Percentiles rank a stretch among this genome's conserved stretches.
Conservation (phyloP, 2,113 vertebrate species). For the Sitta europaea region DNA sequence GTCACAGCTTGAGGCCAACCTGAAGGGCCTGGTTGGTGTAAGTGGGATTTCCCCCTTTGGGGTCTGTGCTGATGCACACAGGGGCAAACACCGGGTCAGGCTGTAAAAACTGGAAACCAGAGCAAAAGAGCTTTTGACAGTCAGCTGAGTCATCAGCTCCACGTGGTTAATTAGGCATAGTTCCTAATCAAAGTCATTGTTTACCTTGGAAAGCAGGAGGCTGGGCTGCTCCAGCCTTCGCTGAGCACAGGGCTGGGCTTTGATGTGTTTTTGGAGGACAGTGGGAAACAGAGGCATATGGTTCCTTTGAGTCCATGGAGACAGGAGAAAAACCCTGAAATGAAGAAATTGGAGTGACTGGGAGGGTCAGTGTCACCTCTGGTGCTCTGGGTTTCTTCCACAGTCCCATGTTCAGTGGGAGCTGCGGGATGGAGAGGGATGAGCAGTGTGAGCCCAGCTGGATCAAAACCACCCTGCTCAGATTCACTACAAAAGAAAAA, state of each 20-base stretch:
- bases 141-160: constrained; percentile 56
- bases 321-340: neutral
- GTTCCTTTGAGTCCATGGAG: neutral
- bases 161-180: constrained; percentile 57
- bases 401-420: accelerated
- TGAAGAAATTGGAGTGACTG: neutral
- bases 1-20: neutral
- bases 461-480: neutral
- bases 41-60: neutral
- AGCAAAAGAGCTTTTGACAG: constrained; percentile 46
- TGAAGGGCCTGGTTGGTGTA: neutral
- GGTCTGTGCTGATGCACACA: neutral
- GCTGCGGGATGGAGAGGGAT: neutral
- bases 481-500: neutral
- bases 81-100: neutral
- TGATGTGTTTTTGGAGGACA: neutral
- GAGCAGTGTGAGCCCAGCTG: accelerated
- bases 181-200: constrained; percentile 70
- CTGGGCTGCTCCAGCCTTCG: neutral
- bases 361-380: neutral
- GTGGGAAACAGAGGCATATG: accelerated
- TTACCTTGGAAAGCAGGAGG: constrained; percentile 60
- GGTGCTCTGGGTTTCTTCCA: neutral
- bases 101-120: neutral
- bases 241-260: neutral